Evolutionary conservation across 2,888 invertebrate species (phyloP).

Genomic region (Lamproptera curius): DNA sequence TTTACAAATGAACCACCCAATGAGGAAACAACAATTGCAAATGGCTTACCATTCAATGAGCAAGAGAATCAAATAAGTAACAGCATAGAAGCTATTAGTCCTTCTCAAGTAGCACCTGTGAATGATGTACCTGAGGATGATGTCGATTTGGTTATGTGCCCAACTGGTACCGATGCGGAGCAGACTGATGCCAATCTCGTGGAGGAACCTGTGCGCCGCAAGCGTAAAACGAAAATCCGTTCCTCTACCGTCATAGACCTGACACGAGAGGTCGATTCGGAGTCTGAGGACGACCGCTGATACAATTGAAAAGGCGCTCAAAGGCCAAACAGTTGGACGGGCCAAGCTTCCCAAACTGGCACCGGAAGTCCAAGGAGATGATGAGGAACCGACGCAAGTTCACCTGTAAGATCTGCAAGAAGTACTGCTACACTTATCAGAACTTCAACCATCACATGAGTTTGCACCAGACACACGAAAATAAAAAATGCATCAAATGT

Average conservation of each 20-base stretch:
- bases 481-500: slow-evolving; percentile 57
- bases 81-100: not conserved
- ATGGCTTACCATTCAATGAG: not conserved
- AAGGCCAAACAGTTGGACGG: slow-evolving; percentile 10
- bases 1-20: slow-evolving; percentile 45
- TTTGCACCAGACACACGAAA: slow-evolving; percentile 43
- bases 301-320: slow-evolving; percentile 29
- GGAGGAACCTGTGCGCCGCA: slow-evolving; percentile 25
- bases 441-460: slow-evolving; percentile 59
- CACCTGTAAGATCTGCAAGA: slow-evolving; percentile 50
- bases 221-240: slow-evolving; percentile 21
- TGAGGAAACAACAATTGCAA: slow-evolving; percentile 3
- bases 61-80: no score
- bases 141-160: slow-evolving; percentile 24
- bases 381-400: slow-evolving; percentile 34
- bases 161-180: slow-evolving; percentile 23
- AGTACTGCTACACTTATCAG: slow-evolving; percentile 60
- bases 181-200: slow-evolving; percentile 17
- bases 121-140: not conserved
- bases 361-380: slow-evolving; percentile 11
- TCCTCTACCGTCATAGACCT: slow-evolving; percentile 3
- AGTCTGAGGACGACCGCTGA: slow-evolving; percentile 49
- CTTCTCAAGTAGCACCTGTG: no score
- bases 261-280: slow-evolving; percentile 5
- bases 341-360: slow-evolving; percentile 6